Base-by-base conservation (phyloP, 2,797 vertebrate genomes). In the Liasis olivaceus region DNA sequence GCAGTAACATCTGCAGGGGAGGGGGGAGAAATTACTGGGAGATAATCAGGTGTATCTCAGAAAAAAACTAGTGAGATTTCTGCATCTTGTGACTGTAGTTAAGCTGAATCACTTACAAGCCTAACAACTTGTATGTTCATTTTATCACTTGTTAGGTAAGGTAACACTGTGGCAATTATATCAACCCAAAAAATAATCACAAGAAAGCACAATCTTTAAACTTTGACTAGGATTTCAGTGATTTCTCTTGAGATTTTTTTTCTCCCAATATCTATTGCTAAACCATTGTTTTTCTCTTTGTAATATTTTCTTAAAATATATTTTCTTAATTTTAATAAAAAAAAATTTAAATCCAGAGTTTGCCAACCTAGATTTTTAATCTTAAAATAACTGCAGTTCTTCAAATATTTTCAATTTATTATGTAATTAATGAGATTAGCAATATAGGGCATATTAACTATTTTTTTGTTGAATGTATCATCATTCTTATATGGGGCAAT, bases 201-300 rank as follows among this genome's bases (percentile, higher is more conserved):
- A 6, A 2, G 12, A 13, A 26, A 0, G 0, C 6, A 0, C 6
- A 1, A 0, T 58, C 13, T 81, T 62, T 85, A 92, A 91, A 93
- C 90, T 91, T 87, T 91, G 84, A 1, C 0, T 63, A 87, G 58
- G 56, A 56, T 84, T 0, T 0, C 69, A 31, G 17, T 12, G 47
- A 24, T 66, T n/a, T 72, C 31, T 72, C 63, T 36, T 31, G n/a
- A 89, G n/a, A 69, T 60, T 81, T 72, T 26, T 24, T 15, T 26
- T 1, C 14, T 66, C 36, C 42, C 13, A 0, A 6, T 31, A 91
- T 92, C 77, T 92, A 85, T 26, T 91, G 89, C 89, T 85, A 12
- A 95, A 95, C 31, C 60, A 22, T 92, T 85, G 60, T 91, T 92
- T 91, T 93, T 91, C 77, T 94, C 58, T 7, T 28, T 90, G 89